Percentiles rank a stretch among this genome's conserved stretches.
phyloP scores from a whole-genome alignment of 2,888 invertebrate genomes.

The Zaprionus obscuricornis region DNA sequence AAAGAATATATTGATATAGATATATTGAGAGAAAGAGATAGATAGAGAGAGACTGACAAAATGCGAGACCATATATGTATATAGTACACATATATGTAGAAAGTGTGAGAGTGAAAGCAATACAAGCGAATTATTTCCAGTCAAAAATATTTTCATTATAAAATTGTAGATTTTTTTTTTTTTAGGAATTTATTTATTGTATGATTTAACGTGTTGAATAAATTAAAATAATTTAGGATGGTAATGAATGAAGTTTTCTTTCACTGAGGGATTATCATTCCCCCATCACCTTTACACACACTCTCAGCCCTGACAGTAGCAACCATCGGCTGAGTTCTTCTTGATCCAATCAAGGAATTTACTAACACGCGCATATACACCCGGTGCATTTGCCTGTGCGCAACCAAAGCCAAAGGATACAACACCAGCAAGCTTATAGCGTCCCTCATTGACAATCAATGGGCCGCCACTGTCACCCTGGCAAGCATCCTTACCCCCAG shows the following conservation, averaged over 20 bases:
- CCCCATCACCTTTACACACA: too few species aligned
- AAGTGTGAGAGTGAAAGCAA: too few species aligned
- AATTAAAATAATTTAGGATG: slow-evolving; percentile 64
- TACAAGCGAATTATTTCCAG: too few species aligned
- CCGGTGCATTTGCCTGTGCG: slow-evolving; percentile 81
- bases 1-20: too few species aligned
- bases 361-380: slow-evolving; percentile 81
- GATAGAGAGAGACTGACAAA: too few species aligned
- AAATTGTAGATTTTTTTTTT: too few species aligned
- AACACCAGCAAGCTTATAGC: slow-evolving; percentile 79
- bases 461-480: slow-evolving; percentile 83
- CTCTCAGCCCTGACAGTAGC: slow-evolving; percentile 71
- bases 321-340: slow-evolving; percentile 74
- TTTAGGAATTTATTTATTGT: slow-evolving; percentile 47
- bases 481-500: slow-evolving; percentile 82
- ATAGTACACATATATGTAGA: too few species aligned
- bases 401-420: slow-evolving; percentile 82
- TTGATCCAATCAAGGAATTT: slow-evolving; percentile 80
- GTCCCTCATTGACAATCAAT: slow-evolving; percentile 75
- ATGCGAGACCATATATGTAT: too few species aligned
- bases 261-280: too few species aligned
- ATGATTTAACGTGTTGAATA: slow-evolving; percentile 53
- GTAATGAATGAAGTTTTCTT: not conserved
- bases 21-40: too few species aligned
- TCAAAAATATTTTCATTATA: too few species aligned